Evolutionary conservation across 2,888 invertebrate genomes (phyloP).

Genomic region (Nomada lathburiana): DNA sequence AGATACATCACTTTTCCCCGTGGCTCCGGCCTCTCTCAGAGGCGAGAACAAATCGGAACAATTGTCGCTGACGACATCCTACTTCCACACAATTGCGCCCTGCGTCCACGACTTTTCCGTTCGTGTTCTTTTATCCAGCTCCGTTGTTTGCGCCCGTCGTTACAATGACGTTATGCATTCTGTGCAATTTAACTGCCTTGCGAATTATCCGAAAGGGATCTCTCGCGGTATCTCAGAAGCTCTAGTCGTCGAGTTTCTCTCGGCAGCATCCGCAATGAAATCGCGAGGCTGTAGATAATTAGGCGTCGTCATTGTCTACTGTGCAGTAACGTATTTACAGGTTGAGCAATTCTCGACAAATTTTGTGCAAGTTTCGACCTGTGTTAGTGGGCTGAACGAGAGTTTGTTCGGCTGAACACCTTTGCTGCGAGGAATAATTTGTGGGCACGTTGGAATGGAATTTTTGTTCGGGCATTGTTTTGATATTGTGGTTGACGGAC

Average conservation of each 20-base stretch:
- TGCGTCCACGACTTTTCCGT: constrained; percentile 1
- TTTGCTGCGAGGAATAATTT: too few species aligned
- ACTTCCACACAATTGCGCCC: constrained; percentile 11
- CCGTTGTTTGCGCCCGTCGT: constrained; percentile 5
- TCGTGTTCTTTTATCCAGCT: constrained; percentile 1
- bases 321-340: background rate
- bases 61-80: constrained; percentile 43
- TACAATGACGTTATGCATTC: constrained; percentile 10
- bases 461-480: too few species aligned
- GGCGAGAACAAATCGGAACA: constrained; percentile 65
- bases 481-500: too few species aligned
- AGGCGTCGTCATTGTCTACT: background rate
- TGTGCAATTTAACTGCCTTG: constrained; percentile 9
- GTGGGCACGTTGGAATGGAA: too few species aligned
- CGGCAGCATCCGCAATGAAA: background rate
- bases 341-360: background rate
- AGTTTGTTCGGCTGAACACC: too few species aligned
- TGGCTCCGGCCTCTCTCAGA: constrained; percentile 53
- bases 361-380: too few species aligned
- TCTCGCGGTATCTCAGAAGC: constrained; percentile 27
- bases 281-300: background rate
- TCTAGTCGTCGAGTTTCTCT: constrained; percentile 22
- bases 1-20: constrained; percentile 78
- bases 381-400: too few species aligned
- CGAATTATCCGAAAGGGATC: constrained; percentile 30